phyloP scores from a whole-genome alignment of 2,888 invertebrate species.

The Catocala nupta region DNA sequence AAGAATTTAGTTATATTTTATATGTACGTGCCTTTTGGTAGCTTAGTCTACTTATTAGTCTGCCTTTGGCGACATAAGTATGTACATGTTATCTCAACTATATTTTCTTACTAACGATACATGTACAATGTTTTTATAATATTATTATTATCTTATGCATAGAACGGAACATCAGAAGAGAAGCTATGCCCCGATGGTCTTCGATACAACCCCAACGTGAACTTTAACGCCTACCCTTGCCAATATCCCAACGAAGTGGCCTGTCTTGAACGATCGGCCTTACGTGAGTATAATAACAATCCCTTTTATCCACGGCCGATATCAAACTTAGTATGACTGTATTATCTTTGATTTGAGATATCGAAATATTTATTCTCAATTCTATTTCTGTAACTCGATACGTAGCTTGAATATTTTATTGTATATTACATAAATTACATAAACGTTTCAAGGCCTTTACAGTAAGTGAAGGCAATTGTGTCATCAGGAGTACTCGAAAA shows the following conservation, averaged over 20 bases:
- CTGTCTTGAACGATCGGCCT: constrained; percentile 90
- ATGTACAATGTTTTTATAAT: background rate
- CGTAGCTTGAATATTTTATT: constrained; percentile 48
- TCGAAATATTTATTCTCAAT: constrained; percentile 42
- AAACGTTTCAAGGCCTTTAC: constrained; percentile 11
- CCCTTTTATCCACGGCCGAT: background rate
- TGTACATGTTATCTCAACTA: too few relatives aligned
- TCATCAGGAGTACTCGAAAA: constrained; percentile 6
- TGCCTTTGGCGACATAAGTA: too few relatives aligned
- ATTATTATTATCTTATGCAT: constrained; percentile 25
- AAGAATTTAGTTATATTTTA: too few relatives aligned
- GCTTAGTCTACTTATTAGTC: too few relatives aligned
- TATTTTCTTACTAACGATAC: too few relatives aligned
- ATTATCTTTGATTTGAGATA: constrained; percentile 55
- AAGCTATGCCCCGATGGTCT: constrained; percentile 94
- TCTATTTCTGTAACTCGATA: constrained; percentile 40
- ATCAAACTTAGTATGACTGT: constrained; percentile 21
- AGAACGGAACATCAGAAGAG: constrained; percentile 91
- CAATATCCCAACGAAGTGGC: constrained; percentile 94
- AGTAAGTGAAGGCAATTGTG: constrained; percentile 6
- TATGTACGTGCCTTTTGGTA: too few relatives aligned
- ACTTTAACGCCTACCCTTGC: constrained; percentile 91
- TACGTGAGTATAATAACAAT: constrained; percentile 86
- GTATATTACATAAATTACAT: constrained; percentile 19
- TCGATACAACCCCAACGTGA: constrained; percentile 91